Percentiles rank a stretch among this genome's conserved stretches.
Conservation (phyloP, 2,113 vertebrate species). For the Osmerus mordax region DNA sequence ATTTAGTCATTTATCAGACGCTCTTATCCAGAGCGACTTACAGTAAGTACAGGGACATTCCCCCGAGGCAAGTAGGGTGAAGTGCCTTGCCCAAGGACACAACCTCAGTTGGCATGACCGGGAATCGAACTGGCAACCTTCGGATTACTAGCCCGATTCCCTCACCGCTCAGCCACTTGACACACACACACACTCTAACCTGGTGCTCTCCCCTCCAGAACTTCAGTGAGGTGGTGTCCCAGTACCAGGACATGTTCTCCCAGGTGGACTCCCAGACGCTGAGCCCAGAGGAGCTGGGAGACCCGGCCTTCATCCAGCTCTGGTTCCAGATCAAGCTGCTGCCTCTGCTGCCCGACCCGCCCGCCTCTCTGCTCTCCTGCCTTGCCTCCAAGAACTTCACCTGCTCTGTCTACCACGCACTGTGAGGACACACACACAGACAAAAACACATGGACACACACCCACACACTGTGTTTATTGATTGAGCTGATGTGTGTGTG, state of each 20-base stretch:
- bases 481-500: neutral
- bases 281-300: constrained; percentile 51
- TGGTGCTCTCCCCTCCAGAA: constrained; percentile 49
- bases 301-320: constrained; percentile 59
- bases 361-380: constrained; percentile 60
- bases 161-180: too few relatives aligned
- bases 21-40: too few relatives aligned
- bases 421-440: constrained; percentile 58
- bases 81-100: too few relatives aligned
- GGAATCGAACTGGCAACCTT: too few relatives aligned
- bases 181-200: too few relatives aligned
- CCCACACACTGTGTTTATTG: neutral
- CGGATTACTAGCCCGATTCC: too few relatives aligned
- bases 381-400: constrained; percentile 73
- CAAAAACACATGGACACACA: neutral
- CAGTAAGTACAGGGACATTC: too few relatives aligned
- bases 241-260: constrained; percentile 54
- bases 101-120: too few relatives aligned
- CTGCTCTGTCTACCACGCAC: constrained; percentile 65
- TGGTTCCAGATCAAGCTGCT: constrained; percentile 71
- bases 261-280: constrained; percentile 32
- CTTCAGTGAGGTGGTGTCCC: constrained; percentile 45
- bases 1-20: too few relatives aligned
- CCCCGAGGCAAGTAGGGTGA: too few relatives aligned
- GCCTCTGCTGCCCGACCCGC: constrained; percentile 53